phyloP scores from a whole-genome alignment of 2,888 invertebrate species.

The Trissoscelio sp. region DNA sequence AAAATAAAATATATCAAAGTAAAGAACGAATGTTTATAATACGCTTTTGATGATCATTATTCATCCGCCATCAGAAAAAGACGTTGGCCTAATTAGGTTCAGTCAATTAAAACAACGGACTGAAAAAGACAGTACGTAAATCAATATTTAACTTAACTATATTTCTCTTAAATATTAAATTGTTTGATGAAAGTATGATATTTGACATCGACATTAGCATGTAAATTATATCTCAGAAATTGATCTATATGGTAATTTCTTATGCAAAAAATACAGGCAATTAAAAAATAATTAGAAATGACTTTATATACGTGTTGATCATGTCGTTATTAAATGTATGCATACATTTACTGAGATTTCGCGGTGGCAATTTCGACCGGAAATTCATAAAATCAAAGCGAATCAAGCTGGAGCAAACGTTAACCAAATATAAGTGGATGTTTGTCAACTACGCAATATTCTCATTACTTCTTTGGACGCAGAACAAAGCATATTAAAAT shows the following conservation, averaged over 20 bases:
- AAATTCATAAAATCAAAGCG: conserved; percentile 37
- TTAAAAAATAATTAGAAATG: no score
- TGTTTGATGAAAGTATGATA: no score
- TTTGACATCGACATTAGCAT: no score
- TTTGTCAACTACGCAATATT: conserved; percentile 34
- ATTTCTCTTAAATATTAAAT: no score
- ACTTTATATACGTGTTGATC: no score
- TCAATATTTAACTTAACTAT: no score
- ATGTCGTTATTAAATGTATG: no score
- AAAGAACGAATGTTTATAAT: conserved; percentile 19
- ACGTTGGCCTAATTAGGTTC: background rate
- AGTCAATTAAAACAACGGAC: background rate
- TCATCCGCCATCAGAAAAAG: background rate
- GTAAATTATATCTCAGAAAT: no score
- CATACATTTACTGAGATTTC: no score
- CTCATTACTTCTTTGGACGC: background rate
- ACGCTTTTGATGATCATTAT: conserved; percentile 5
- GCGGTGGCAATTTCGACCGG: conserved; percentile 33
- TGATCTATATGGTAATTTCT: no score
- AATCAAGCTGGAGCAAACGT: conserved; percentile 10
- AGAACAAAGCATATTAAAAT: conserved; percentile 23
- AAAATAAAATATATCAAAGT: background rate
- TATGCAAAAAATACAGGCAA: no score
- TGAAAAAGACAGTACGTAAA: background rate
- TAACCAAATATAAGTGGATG: conserved; percentile 13